Evolutionary conservation across 2,888 invertebrate genomes (phyloP).

Genomic region (Drosophila putrida): DNA sequence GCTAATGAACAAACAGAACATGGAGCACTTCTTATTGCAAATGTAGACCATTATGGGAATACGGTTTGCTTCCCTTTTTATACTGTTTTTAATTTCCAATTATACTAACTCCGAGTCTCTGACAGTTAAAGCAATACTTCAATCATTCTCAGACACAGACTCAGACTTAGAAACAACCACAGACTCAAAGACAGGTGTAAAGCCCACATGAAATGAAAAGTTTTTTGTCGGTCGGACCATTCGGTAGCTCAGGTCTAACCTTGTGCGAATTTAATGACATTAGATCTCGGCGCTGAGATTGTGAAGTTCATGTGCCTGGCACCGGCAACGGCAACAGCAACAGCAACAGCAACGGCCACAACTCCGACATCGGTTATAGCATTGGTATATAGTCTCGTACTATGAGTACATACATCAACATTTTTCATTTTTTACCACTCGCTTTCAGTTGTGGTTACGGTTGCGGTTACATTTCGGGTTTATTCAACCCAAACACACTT

Average conservation of each 20-base stretch:
- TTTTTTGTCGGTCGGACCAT: conserved; percentile 25
- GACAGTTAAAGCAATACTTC: conserved; percentile 32
- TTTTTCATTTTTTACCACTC: conserved; percentile 43
- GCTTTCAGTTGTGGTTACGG: conserved; percentile 57
- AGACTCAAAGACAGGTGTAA: conserved; percentile 26
- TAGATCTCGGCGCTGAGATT: conserved; percentile 61
- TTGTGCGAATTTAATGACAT: conserved; percentile 74
- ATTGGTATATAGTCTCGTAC: not conserved
- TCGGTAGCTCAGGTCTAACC: conserved; percentile 47
- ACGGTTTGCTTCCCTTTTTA: not conserved
- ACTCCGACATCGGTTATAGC: conserved; percentile 9
- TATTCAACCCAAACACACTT: conserved; percentile 62
- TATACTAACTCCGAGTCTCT: conserved; percentile 1
- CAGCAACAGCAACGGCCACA: not conserved
- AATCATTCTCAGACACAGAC: not conserved
- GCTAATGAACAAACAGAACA: conserved; percentile 55
- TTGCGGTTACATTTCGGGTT: conserved; percentile 48
- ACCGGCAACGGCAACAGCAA: conserved; percentile 2
- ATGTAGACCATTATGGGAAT: conserved; percentile 23
- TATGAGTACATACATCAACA: conserved; percentile 16
- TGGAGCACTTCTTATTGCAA: conserved; percentile 48
- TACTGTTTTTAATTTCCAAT: not conserved
- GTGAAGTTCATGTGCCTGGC: conserved; percentile 59
- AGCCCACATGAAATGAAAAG: conserved; percentile 60
- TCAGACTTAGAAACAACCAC: conserved; percentile 8